Conservation (phyloP, 64 coral and sea anemone species). For the Astreopora myriophthalma region DNA sequence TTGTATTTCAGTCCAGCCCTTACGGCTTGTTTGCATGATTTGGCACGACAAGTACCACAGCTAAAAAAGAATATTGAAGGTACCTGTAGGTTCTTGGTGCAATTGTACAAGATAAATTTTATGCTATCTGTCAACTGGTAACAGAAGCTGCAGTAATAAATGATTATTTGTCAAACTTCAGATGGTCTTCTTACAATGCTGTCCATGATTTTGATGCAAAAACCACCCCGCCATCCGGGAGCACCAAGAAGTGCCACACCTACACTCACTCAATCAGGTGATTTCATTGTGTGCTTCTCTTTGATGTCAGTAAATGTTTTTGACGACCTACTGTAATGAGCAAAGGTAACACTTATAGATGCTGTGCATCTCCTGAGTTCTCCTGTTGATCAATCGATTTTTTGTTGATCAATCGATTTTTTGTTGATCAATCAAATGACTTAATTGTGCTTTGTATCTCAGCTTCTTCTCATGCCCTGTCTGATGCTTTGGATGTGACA, state of each 20-base stretch:
- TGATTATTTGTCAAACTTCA: background rate
- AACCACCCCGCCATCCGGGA: conserved; percentile 80
- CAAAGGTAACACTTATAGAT: too few species aligned
- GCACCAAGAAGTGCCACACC: conserved; percentile 78
- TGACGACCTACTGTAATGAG: too few species aligned
- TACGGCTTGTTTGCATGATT: conserved; percentile 94
- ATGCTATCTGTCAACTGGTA: too few species aligned
- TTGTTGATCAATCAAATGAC: too few species aligned
- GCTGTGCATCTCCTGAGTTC: too few species aligned
- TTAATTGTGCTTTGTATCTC: background rate
- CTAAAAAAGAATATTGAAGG: conserved; percentile 96
- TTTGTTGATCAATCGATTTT: too few species aligned
- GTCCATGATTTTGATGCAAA: conserved; percentile 85
- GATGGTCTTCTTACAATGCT: conserved; percentile 98
- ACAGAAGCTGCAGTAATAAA: background rate
- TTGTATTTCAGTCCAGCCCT: conserved; percentile 76
- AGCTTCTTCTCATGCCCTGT: conserved; percentile 88
- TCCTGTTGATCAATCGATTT: too few species aligned
- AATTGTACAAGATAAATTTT: too few species aligned
- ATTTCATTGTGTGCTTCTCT: background rate
- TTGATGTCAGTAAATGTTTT: background rate
- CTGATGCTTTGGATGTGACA: conserved; percentile 76
- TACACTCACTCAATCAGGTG: conserved; percentile 81
- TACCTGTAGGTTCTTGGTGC: too few species aligned
- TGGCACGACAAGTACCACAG: conserved; percentile 88